Conservation (phyloP, 2,113 vertebrate genomes). For the Dolichotis patagonum region DNA sequence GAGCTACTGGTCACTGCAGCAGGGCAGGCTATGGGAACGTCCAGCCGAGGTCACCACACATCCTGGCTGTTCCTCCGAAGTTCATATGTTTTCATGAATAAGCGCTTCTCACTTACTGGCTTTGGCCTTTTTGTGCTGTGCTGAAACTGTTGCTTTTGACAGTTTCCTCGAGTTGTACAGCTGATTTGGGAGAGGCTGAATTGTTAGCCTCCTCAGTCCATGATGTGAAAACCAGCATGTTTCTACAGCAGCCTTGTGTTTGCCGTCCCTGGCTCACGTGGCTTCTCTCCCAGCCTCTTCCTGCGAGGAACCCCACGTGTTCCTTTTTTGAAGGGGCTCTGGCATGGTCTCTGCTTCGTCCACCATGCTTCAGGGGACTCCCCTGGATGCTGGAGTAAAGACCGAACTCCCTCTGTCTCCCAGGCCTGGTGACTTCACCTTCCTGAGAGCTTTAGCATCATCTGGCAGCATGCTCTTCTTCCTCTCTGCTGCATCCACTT, state of each 20-base stretch:
- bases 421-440: neutral
- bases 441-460: neutral
- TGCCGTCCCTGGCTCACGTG: neutral
- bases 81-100: neutral
- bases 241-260: neutral
- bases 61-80: neutral
- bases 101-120: neutral
- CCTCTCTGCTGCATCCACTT: neutral
- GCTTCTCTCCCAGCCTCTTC: neutral
- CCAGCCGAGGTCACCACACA: rapidly evolving
- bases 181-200: neutral
- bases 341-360: too few species aligned
- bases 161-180: neutral
- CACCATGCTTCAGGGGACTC: too few species aligned
- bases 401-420: neutral
- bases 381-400: neutral
- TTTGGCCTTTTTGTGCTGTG: neutral
- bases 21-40: neutral
- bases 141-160: neutral
- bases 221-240: neutral
- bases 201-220: neutral
- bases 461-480: neutral
- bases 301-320: neutral
- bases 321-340: neutral
- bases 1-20: too few species aligned